Conservation (phyloP, 2,888 invertebrate species). For the Neoitamus cyanurus region DNA sequence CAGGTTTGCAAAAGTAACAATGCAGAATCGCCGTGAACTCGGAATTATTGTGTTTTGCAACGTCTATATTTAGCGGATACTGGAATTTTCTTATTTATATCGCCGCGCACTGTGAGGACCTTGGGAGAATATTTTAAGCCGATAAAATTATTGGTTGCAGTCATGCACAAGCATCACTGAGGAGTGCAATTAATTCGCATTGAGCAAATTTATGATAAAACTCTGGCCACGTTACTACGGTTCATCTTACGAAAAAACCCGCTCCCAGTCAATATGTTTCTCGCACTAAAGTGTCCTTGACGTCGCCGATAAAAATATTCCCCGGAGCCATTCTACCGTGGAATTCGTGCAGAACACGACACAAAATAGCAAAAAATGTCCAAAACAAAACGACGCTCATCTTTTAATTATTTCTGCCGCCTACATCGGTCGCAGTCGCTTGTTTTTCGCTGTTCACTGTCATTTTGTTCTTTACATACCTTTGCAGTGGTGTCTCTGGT, state of each 20-base stretch:
- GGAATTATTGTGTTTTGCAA: neutral
- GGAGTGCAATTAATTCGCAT: neutral
- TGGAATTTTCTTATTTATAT: neutral
- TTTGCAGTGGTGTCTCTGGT: neutral
- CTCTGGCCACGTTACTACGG: neutral
- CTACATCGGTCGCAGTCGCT: neutral
- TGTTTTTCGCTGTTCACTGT: slow-evolving; percentile 5
- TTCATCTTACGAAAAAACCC: slow-evolving; percentile 8
- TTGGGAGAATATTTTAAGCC: neutral
- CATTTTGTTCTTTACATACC: neutral
- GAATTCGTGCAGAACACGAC: slow-evolving; percentile 21
- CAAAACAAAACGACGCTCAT: slow-evolving; percentile 9
- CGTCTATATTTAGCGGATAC: neutral
- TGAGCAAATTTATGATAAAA: slow-evolving; percentile 8
- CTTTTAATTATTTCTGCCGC: slow-evolving; percentile 28
- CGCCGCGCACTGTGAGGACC: neutral
- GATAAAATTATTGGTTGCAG: neutral
- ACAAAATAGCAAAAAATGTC: neutral
- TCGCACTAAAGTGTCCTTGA: slow-evolving; percentile 19
- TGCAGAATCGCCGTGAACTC: neutral
- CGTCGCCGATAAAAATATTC: slow-evolving; percentile 13
- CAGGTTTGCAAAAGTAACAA: neutral
- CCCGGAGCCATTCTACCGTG: neutral
- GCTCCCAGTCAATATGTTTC: slow-evolving; percentile 4
- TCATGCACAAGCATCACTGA: neutral